These are phyloP conservation scores for Tinea semifulvella DNA, from an alignment of 2,888 invertebrate species.

Conservation along the genomic window DNA sequence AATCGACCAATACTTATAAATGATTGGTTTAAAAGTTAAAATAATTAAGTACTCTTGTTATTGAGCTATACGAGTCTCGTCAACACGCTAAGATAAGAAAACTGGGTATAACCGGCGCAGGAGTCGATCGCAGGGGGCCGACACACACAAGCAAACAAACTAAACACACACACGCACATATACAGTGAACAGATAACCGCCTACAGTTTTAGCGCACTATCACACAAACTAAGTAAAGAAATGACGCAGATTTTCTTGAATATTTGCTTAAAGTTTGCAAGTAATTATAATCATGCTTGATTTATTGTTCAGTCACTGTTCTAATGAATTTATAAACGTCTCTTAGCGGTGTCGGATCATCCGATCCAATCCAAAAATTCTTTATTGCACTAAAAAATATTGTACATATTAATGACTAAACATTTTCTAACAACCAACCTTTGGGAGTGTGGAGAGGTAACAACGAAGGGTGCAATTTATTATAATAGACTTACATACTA, in stretches of 20 bases:
- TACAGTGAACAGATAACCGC: too few relatives aligned
- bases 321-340: too few relatives aligned
- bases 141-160: conserved; percentile 24
- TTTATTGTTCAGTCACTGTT: too few relatives aligned
- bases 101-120: conserved; percentile 45
- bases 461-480: too few relatives aligned
- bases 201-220: too few relatives aligned
- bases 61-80: conserved; percentile 9
- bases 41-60: conserved; percentile 11
- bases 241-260: conserved; percentile 18
- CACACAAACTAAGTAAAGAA: conserved; percentile 20
- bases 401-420: too few relatives aligned
- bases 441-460: too few relatives aligned
- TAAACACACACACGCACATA: conserved; percentile 23
- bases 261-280: conserved; percentile 16
- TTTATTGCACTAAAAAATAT: too few relatives aligned
- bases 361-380: too few relatives aligned
- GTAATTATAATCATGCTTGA: background rate
- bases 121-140: conserved; percentile 57
- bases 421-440: too few relatives aligned
- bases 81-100: conserved; percentile 41
- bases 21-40: conserved; percentile 9
- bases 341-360: too few relatives aligned
- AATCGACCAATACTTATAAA: conserved; percentile 4
- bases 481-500: too few relatives aligned